phyloP scores from a whole-genome alignment of 2,888 invertebrate genomes.

The Andrena camellia region DNA sequence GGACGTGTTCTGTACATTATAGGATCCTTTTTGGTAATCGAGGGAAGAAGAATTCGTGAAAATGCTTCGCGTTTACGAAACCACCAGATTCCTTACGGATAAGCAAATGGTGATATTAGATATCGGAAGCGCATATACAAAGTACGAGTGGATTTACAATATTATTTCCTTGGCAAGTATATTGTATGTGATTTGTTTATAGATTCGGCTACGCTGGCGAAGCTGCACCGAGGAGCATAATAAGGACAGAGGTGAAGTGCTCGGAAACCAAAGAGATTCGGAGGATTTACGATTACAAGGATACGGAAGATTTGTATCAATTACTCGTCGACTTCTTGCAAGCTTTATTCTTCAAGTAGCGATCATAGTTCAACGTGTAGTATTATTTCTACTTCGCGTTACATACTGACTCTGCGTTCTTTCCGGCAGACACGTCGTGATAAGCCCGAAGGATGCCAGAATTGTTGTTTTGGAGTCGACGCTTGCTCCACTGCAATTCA shows the following conservation, averaged over 20 bases:
- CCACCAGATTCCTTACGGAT: constrained; percentile 91
- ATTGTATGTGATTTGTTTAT: constrained; percentile 28
- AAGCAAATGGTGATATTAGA: constrained; percentile 96
- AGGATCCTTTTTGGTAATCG: background rate
- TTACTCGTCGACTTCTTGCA: constrained; percentile 95
- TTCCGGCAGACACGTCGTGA: constrained; percentile 90
- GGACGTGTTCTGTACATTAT: constrained; percentile 3
- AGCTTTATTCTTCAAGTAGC: constrained; percentile 93
- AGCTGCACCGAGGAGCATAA: constrained; percentile 94
- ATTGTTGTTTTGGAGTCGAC: constrained; percentile 97
- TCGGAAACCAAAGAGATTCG: constrained; percentile 87
- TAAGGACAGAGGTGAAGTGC: constrained; percentile 91
- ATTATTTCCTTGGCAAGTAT: too few species aligned
- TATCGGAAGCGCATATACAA: constrained; percentile 96
- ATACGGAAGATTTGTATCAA: constrained; percentile 91
- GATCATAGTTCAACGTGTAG: background rate
- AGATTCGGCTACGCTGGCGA: constrained; percentile 98
- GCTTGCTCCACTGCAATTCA: constrained; percentile 92
- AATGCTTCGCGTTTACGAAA: constrained; percentile 92
- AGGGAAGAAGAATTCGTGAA: background rate
- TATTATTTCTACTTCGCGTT: background rate
- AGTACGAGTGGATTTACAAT: constrained; percentile 87
- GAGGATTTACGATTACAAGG: constrained; percentile 89
- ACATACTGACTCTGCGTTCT: constrained; percentile 5
- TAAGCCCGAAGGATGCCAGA: constrained; percentile 97